Evolutionary conservation across 2,113 vertebrate genomes (phyloP).

Genomic region (Campylomormyrus numenius): DNA sequence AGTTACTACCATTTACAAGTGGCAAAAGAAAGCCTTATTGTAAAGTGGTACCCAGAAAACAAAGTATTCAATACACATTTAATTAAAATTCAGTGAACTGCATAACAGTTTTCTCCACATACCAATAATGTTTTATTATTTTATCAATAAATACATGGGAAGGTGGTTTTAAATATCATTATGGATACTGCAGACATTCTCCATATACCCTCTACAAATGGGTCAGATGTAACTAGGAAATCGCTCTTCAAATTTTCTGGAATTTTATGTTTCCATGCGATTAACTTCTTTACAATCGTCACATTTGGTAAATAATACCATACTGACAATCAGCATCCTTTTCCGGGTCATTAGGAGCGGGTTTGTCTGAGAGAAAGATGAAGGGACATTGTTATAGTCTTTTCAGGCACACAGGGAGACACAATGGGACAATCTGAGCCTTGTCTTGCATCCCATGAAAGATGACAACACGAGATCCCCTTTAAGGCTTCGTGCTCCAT

Average conservation of each 20-base stretch:
- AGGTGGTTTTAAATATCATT: not conserved
- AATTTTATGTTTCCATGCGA: not conserved
- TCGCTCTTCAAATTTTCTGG: not conserved
- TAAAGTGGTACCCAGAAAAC: no score
- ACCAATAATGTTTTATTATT: not conserved
- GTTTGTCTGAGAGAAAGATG: not conserved
- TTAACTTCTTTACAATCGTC: not conserved
- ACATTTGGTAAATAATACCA: not conserved
- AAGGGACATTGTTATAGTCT: not conserved
- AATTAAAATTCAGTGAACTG: not conserved
- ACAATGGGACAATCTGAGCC: conserved; percentile 5
- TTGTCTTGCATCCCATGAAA: not conserved
- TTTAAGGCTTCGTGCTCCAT: not conserved
- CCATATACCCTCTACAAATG: not conserved
- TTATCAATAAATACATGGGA: not conserved
- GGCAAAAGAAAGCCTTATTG: no score
- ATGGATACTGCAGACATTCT: not conserved
- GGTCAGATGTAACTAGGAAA: not conserved
- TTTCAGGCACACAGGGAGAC: not conserved
- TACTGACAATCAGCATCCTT: not conserved
- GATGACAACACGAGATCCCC: not conserved
- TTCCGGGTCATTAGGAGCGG: not conserved
- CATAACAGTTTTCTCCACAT: not conserved
- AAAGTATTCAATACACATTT: not conserved
- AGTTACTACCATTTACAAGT: no score